A percentile compares a stretch with the other conserved stretches of the same genome.
Conservation (phyloP, 2,888 invertebrate species). For the Drosophila conformis region DNA sequence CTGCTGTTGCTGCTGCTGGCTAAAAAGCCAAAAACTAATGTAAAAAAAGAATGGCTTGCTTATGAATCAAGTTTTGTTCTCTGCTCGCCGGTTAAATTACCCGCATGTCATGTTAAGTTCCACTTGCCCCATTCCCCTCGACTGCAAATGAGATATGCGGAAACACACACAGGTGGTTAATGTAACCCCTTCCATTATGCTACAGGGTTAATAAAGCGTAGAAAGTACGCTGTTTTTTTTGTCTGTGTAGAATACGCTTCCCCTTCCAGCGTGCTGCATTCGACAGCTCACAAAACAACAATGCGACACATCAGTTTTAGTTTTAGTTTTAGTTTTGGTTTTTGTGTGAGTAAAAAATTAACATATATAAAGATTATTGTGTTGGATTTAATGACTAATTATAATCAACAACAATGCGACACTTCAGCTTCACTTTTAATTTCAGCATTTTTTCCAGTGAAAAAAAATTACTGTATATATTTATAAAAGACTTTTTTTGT, state of each 20-base stretch:
- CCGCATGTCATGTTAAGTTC: slow-evolving; percentile 53
- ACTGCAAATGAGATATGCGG: slow-evolving; percentile 44
- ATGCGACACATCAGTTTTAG: neutral
- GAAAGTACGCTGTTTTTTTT: slow-evolving; percentile 14
- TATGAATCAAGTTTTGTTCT: slow-evolving; percentile 54
- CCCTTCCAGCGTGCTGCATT: neutral
- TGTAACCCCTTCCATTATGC: slow-evolving; percentile 38
- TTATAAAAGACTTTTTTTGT: neutral
- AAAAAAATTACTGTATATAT: too few relatives aligned
- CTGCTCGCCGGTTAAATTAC: slow-evolving; percentile 62
- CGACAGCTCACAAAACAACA: slow-evolving; percentile 8
- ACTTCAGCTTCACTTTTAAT: neutral
- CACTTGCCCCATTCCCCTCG: slow-evolving; percentile 13
- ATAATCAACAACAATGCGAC: neutral
- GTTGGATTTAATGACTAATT: neutral
- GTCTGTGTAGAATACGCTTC: neutral
- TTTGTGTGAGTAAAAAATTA: neutral
- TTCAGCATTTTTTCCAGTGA: too few relatives aligned
- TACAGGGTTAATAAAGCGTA: slow-evolving; percentile 18
- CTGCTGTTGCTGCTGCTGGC: slow-evolving; percentile 5
- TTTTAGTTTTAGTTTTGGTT: neutral
- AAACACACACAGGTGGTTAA: slow-evolving; percentile 44
- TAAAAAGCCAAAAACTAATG: slow-evolving; percentile 16
- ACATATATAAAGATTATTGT: neutral
- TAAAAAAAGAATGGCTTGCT: slow-evolving; percentile 31